Base-by-base conservation (phyloP, 2,888 invertebrate species). In the Ptychoptera contaminata region DNA sequence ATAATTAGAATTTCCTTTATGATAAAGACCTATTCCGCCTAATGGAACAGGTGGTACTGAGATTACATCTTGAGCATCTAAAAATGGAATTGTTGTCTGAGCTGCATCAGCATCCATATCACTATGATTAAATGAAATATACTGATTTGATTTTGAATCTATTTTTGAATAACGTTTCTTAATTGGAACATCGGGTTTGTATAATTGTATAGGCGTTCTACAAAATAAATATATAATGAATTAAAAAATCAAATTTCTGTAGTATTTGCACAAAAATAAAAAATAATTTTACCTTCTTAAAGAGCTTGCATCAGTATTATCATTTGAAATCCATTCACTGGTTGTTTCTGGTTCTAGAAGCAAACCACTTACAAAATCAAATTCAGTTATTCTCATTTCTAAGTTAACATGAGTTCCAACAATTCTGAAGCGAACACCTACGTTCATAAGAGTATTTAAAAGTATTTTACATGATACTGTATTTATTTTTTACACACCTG, bases 381-480 rank as follows among this genome's bases (percentile, higher is more conserved):
- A 84, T 16, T 82, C 82, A 2, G 82, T 83, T 0, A 77, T 70
- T 47, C 73, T 73, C 43, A 87, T 82, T 67, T 90, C 88, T 50
- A 90, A 74, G 67, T 90, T 90, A 43, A 91, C 60, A 60, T 90
- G 88, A 0, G 81, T 72, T 4, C 91, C 90, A 16, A 91, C 69
- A 54, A 77, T 70, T 43, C 83, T 72, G 62, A 88, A 84, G 51
- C 81, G 74, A 1, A 79, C 69, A 16, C 82, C 40, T 40, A 31
- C 29, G 15, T 14, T 14, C 7, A 40, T 77, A 73, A 51, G n/a
- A 59, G 54, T 50, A 49, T 39, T 29, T 14, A 16, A 14, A 37
- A 15, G 4, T n/a, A n/a, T n/a, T n/a, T 34, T 15, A 12, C 12
- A 16, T 39, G 30, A 35, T 34, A 14, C 23, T 5, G 29, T 36